Conservation (phyloP, 1,140 invertebrate species). For the Arion vulgaris region DNA sequence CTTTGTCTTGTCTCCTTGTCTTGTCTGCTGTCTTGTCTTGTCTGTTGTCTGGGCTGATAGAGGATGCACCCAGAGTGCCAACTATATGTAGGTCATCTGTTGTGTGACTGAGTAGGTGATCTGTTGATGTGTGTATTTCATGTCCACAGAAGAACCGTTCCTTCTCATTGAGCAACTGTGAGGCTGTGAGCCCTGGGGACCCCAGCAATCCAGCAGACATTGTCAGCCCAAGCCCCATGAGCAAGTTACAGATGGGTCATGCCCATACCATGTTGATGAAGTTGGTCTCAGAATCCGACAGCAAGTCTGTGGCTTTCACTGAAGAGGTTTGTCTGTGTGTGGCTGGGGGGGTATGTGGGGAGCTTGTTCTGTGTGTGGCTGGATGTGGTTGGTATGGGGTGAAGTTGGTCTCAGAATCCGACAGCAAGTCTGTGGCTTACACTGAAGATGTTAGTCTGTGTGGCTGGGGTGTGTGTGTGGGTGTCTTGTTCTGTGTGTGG, state of each 20-base stretch:
- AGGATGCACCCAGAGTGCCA: too few species aligned
- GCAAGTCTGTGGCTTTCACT: slow-evolving; percentile 91
- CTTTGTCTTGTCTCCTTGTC: too few species aligned
- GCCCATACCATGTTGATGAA: slow-evolving; percentile 90
- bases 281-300: slow-evolving; percentile 94
- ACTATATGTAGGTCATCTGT: too few species aligned
- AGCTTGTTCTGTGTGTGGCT: too few species aligned
- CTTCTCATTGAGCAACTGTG: slow-evolving; percentile 31
- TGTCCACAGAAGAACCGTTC: slow-evolving; percentile 41
- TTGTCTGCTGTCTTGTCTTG: too few species aligned
- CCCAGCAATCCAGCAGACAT: background rate
- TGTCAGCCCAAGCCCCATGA: slow-evolving; percentile 58
- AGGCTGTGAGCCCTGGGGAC: background rate
- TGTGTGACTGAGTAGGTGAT: too few species aligned
- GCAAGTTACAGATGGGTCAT: slow-evolving; percentile 78
- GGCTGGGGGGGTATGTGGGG: too few species aligned
- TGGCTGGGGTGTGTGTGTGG: too few species aligned
- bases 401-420: slow-evolving; percentile 95
- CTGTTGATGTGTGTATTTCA: too few species aligned
- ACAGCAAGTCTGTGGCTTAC: slow-evolving; percentile 93
- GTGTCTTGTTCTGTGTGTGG: too few species aligned
- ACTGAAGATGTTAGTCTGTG: slow-evolving; percentile 76
- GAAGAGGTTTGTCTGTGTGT: slow-evolving; percentile 74
- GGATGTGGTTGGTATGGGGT: too few species aligned
- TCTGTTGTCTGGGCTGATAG: too few species aligned